phyloP scores from a whole-genome alignment of 2,113 vertebrate species.

The Nycticebus coucang region DNA sequence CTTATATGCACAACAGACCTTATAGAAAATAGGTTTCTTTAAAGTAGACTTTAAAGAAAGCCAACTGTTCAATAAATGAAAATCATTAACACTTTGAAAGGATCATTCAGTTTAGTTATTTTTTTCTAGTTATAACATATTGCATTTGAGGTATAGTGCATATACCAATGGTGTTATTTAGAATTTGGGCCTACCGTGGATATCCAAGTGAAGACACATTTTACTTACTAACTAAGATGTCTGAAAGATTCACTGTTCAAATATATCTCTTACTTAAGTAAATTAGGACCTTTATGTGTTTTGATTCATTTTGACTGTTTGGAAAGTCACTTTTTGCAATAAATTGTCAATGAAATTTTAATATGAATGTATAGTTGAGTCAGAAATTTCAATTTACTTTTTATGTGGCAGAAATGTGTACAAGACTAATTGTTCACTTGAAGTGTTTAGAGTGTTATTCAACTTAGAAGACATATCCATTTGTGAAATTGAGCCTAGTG shows the following conservation, averaged over 20 bases:
- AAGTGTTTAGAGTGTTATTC: neutral
- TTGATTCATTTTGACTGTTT: neutral
- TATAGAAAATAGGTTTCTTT: neutral
- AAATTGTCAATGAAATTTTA: neutral
- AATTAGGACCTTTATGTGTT: neutral
- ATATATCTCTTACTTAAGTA: neutral
- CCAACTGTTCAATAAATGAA: neutral
- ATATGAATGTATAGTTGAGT: slow-evolving; percentile 20
- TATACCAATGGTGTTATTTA: neutral
- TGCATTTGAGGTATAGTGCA: neutral
- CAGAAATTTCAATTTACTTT: slow-evolving; percentile 29
- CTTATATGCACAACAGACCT: neutral
- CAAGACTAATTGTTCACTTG: neutral
- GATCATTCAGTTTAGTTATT: neutral
- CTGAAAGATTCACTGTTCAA: neutral
- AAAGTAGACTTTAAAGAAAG: slow-evolving; percentile 26
- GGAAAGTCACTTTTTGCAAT: neutral
- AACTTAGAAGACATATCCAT: neutral
- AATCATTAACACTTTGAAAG: neutral
- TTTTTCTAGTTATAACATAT: neutral
- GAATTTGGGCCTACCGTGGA: neutral
- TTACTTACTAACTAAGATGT: neutral
- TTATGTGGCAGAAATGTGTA: slow-evolving; percentile 5
- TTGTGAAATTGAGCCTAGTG: neutral
- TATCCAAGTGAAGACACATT: neutral